phyloP scores from a whole-genome alignment of 2,797 vertebrate species.

The Epinephelus malabaricus region DNA sequence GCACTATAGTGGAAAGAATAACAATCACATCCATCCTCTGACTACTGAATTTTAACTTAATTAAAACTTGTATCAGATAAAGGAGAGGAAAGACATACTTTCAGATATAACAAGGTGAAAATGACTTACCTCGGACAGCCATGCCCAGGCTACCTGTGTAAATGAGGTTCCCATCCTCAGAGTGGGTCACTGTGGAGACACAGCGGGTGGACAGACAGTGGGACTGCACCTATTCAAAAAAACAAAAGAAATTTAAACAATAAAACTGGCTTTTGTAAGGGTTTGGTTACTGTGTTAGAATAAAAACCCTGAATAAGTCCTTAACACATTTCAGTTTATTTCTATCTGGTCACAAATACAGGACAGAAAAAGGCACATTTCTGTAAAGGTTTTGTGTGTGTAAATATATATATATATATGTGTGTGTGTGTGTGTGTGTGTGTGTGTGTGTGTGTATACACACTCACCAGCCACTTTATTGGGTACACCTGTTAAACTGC shows the following conservation, averaged over 20 bases:
- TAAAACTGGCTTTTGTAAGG: not conserved
- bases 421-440: too few relatives aligned
- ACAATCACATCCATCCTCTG: too few relatives aligned
- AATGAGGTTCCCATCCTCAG: conserved; percentile 75
- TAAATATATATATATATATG: too few relatives aligned
- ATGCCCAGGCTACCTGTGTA: conserved; percentile 79
- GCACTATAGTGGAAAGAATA: too few relatives aligned
- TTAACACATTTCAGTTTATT: too few relatives aligned
- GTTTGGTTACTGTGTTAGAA: not conserved
- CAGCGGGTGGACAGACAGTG: not conserved
- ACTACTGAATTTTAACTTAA: not conserved
- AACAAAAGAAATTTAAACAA: not conserved
- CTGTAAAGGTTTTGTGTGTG: too few relatives aligned
- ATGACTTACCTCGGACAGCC: conserved; percentile 71
- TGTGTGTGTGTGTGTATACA: too few relatives aligned
- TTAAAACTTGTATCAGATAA: not conserved
- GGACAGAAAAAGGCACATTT: too few relatives aligned
- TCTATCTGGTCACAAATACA: too few relatives aligned
- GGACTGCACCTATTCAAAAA: conserved; percentile 28
- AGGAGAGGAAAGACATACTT: not conserved
- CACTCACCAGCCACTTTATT: too few relatives aligned
- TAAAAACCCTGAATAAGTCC: too few relatives aligned
- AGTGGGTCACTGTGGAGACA: conserved; percentile 18
- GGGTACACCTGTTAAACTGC: too few relatives aligned
- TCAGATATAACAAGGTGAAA: not conserved